Evolutionary conservation across 2,113 vertebrate species (phyloP), one percentile per base, ranked within the genome.

Genomic region (Trichechus manatus): DNA sequence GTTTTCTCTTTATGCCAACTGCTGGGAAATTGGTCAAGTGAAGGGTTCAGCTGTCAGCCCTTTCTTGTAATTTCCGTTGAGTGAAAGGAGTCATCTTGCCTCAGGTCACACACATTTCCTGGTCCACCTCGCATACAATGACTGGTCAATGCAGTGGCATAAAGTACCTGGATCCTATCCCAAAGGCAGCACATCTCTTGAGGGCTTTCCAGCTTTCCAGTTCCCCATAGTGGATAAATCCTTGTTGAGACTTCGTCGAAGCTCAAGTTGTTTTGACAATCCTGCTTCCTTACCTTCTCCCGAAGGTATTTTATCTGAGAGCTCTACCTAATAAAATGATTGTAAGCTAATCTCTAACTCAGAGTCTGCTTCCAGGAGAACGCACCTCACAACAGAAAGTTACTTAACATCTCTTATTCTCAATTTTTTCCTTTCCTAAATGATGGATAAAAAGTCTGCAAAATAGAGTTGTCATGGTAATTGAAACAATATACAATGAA

Each of bases 401-500:
- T 66, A 56, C 31, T 72, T 63, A n/a, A 22, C 19, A 56, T 15
- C 20, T 56, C 3, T 84, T 39, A 95, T 64, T 89, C 20, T 64
- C 33, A 87, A 8, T 36, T 95, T 96, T 96, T 90, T 44, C 7
- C 6, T 72, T 83, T 91, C 78, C 50, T 78, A 72, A 63, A 87
- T 64, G 29, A 53, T 93, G 50, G 13, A 44, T 78, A 63, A 70
- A 36, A 36, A 83, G 27, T 59, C 56, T 68, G 33, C 25, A 80
- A 68, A 53, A 42, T 15, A 83, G 47, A 42, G n/a, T 86, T 75
- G 10, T 75, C 74, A 75, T 42, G 29, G 56, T 86, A 78, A 70
- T 64, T 83, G 68, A 97, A 91, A n/a, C 22, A 87, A 87, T 36
- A 22, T 82, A 44, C n/a, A 63, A 25, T 4, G 44, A 87, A 95